Evolutionary conservation across 2,888 invertebrate genomes (phyloP).

Genomic region (Auanema sp.): DNA sequence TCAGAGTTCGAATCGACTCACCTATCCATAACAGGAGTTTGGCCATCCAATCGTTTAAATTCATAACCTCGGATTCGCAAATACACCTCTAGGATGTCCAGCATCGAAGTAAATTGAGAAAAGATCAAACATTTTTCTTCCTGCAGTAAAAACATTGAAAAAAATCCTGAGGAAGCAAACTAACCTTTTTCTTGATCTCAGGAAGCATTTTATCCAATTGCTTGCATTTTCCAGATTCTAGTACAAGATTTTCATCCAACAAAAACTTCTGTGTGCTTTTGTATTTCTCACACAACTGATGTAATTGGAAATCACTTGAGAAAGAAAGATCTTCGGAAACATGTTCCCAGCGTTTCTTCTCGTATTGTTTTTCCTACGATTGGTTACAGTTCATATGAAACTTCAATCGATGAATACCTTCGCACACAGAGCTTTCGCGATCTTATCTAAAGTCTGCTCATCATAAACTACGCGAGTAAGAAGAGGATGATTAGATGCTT

Average conservation of each 20-base stretch:
- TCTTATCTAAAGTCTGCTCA: conserved; percentile 71
- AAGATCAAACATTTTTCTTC: conserved; percentile 81
- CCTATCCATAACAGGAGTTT: conserved; percentile 82
- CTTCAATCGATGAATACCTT: conserved; percentile 20
- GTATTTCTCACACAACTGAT: conserved; percentile 48
- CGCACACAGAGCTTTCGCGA: conserved; percentile 69
- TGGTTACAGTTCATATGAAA: neutral
- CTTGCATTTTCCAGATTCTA: conserved; percentile 83
- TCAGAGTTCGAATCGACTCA: conserved; percentile 55
- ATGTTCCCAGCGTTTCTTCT: conserved; percentile 65
- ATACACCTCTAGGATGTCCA: conserved; percentile 88
- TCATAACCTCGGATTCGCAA: conserved; percentile 76
- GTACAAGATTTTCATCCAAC: conserved; percentile 70
- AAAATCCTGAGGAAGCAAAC: neutral
- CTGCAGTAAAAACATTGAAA: conserved; percentile 38
- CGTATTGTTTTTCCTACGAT: conserved; percentile 56
- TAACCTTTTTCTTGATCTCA: conserved; percentile 71
- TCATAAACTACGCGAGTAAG: conserved; percentile 76
- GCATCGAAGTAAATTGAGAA: conserved; percentile 92
- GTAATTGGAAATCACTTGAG: conserved; percentile 80
- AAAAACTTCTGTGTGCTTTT: conserved; percentile 64
- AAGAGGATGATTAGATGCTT: conserved; percentile 89
- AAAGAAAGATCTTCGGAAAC: conserved; percentile 84
- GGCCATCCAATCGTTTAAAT: conserved; percentile 84
- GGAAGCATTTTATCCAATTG: conserved; percentile 80